Base-by-base conservation (phyloP, 2,113 vertebrate species). In the Brachirus orientalis region DNA sequence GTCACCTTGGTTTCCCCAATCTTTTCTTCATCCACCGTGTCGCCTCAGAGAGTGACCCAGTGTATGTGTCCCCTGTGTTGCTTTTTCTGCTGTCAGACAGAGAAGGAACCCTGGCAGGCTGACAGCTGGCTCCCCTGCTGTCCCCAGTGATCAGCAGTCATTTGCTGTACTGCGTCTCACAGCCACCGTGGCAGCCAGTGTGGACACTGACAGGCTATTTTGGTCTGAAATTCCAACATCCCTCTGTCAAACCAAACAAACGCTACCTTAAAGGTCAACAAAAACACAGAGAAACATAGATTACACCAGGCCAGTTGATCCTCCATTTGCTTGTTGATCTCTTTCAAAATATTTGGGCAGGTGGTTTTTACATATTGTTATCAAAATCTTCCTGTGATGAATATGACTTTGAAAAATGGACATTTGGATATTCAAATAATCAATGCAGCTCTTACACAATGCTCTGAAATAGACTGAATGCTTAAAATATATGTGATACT, bases 131-230 rank as follows among this genome's bases (percentile, higher is more conserved):
- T 70, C 59, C 66, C 70, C 77, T 28, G 53, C 64, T 73, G 79
- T 84, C 73, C 77, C 66, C 55, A 2, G 75, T 84, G 85, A 89
- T 87, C 84, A 80, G 69, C 66, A 83, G 81, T 84, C 82, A 75
- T 90, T 89, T 82, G 84, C 80, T 86, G 72, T 83, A 58, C 82
- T 73, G 66, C 78, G 86, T 86, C 76, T 72, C 84, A 36, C 63
- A 46, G 83, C 68, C 72, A 55, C 70, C 14, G 33, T 63, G 73
- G 62, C 57, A 69, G 81, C 68, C 74, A 62, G 51, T 62, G 63
- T 73, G 73, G 74, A 86, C 84, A 72, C 62, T 75, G 73, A 82
- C 80, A 38, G 70, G 69, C 82, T 89, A 90, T 91, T 90, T 83
- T 83, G 52, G 79, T 83, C 68, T 47, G 48, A 80, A 79, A 84